Evolutionary conservation across 1,140 invertebrate species (phyloP).

Genomic region (Atta colombica): DNA sequence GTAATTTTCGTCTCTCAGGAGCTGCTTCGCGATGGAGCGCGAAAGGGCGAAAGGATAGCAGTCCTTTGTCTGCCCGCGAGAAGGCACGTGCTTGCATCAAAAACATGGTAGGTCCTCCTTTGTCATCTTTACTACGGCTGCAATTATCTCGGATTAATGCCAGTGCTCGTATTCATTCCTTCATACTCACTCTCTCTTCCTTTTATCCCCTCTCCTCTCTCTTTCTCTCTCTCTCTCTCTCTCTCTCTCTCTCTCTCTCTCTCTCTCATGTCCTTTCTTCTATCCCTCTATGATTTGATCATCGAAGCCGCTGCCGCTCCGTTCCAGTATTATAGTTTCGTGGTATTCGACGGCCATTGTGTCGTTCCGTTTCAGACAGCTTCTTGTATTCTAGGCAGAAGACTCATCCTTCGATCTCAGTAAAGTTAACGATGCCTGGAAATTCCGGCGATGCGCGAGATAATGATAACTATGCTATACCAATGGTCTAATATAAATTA

Average conservation of each 20-base stretch:
- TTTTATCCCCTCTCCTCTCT: neutral
- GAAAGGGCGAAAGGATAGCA: neutral
- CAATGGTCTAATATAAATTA: neutral
- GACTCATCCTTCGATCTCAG: neutral
- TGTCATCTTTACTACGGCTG: conserved; percentile 60
- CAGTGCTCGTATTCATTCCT: neutral
- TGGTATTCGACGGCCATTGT: conserved; percentile 49
- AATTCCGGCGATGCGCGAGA: neutral
- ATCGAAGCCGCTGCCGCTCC: conserved; percentile 2
- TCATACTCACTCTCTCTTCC: neutral
- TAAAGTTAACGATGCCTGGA: neutral
- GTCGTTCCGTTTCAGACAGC: conserved; percentile 28
- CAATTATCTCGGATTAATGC: conserved; percentile 73
- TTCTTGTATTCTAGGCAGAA: conserved; percentile 10
- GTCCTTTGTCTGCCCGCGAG: conserved; percentile 60
- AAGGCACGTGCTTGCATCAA: conserved; percentile 52
- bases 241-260: neutral
- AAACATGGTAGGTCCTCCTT: conserved; percentile 54
- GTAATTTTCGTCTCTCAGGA: conserved; percentile 37
- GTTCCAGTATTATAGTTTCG: conserved; percentile 53
- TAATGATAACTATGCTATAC: neutral
- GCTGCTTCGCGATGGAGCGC: neutral
- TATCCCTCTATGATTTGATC: conserved; percentile 23
- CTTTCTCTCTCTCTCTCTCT: neutral
- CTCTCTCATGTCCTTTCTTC: neutral